These are phyloP conservation scores for Pseudochirops corinnae DNA, from an alignment of 2,797 vertebrate species.

Conservation along the genomic window DNA sequence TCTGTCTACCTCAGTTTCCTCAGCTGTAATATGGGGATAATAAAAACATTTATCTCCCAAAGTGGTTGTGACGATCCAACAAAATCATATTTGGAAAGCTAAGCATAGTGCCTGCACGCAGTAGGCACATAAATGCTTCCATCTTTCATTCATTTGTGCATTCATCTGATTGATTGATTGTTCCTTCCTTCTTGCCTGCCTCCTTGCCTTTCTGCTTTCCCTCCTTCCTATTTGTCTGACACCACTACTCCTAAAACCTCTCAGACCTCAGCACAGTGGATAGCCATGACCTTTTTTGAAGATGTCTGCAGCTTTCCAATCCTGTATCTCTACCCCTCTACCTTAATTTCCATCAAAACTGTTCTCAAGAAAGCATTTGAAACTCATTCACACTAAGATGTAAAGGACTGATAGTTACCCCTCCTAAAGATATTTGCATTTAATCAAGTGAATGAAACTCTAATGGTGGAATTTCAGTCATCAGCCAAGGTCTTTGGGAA, in stretches of 20 bases:
- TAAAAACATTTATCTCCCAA: not conserved
- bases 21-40: not conserved
- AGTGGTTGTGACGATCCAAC: not conserved
- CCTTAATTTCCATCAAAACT: not conserved
- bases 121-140: not conserved
- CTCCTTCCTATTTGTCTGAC: conserved; percentile 1
- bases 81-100: not conserved
- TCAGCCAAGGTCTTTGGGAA: no score
- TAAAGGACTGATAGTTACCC: not conserved
- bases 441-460: not conserved
- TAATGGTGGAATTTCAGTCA: no score
- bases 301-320: not conserved
- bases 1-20: not conserved
- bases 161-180: not conserved
- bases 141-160: not conserved
- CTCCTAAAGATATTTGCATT: not conserved
- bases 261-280: not conserved
- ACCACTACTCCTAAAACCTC: not conserved
- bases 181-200: not conserved
- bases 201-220: not conserved
- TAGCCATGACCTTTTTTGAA: not conserved
- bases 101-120: not conserved
- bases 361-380: not conserved
- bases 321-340: not conserved
- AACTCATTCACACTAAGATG: not conserved